phyloP scores from a whole-genome alignment of 2,797 vertebrate species.

The Meda fulgida region DNA sequence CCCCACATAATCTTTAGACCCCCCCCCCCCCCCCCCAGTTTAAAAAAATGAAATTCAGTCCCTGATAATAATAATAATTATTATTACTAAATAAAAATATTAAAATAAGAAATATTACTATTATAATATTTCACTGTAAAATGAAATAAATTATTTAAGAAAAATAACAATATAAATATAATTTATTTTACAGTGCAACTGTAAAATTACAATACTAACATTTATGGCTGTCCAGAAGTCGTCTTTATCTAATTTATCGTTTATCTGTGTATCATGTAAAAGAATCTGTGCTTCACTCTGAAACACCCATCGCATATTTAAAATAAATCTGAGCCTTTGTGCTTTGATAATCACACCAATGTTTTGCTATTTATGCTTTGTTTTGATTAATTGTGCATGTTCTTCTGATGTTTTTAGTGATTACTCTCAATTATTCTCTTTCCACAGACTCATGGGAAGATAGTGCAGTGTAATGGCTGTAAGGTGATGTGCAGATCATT shows the following conservation, averaged over 20 bases:
- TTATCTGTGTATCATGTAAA: too few species aligned
- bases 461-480: slow-evolving; percentile 91
- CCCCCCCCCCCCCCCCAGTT: too few species aligned
- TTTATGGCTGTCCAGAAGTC: not conserved
- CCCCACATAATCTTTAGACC: too few species aligned
- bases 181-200: not conserved
- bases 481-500: slow-evolving; percentile 93
- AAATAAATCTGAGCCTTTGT: not conserved
- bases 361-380: not conserved
- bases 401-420: not conserved
- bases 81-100: not conserved
- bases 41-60: too few species aligned
- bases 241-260: not conserved
- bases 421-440: slow-evolving; percentile 32
- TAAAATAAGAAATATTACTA: not conserved
- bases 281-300: not conserved
- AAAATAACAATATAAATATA: too few species aligned
- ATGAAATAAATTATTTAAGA: not conserved
- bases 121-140: not conserved
- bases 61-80: not conserved
- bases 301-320: not conserved
- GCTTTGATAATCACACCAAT: not conserved
- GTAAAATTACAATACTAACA: not conserved
- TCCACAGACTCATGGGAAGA: slow-evolving; percentile 90
- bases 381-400: not conserved